Conservation (phyloP, 64 coral and sea anemone species). For the Orbicella faveolata region DNA sequence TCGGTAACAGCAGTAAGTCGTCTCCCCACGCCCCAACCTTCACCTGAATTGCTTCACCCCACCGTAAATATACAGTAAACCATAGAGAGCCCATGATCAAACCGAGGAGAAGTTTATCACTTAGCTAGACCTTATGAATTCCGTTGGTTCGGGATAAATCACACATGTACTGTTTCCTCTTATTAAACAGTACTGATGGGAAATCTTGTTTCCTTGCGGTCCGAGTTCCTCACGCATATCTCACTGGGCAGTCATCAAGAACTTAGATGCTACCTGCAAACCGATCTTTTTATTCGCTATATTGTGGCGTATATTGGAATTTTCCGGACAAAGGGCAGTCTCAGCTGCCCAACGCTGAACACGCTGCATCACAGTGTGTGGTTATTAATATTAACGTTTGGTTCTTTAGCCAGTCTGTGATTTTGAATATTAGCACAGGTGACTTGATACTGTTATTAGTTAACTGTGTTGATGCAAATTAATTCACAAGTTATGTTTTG, state of each 20-base stretch:
- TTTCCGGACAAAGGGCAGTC: background rate
- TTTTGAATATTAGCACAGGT: background rate
- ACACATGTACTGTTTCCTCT: too few species aligned
- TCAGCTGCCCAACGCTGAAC: background rate
- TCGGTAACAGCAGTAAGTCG: background rate
- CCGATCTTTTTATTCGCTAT: background rate
- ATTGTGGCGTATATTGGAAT: conserved; percentile 8
- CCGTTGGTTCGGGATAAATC: too few species aligned
- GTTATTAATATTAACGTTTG: conserved; percentile 2
- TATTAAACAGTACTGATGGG: background rate
- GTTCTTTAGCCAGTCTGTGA: background rate
- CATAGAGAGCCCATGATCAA: too few species aligned
- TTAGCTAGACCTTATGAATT: too few species aligned
- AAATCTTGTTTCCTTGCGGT: background rate
- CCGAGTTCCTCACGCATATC: background rate
- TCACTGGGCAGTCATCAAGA: background rate
- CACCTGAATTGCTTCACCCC: background rate
- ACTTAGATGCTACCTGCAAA: background rate
- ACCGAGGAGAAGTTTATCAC: background rate
- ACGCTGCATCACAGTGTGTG: conserved; percentile 27
- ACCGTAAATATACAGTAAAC: background rate
- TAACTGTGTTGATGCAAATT: background rate
- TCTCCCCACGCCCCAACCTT: background rate
- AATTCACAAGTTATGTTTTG: background rate
- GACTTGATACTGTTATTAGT: background rate